A percentile compares a stretch with the other conserved stretches of the same genome.
These are phyloP conservation scores for Hydrophis major DNA, from an alignment of 2,797 vertebrate species.

Conservation along the genomic window DNA sequence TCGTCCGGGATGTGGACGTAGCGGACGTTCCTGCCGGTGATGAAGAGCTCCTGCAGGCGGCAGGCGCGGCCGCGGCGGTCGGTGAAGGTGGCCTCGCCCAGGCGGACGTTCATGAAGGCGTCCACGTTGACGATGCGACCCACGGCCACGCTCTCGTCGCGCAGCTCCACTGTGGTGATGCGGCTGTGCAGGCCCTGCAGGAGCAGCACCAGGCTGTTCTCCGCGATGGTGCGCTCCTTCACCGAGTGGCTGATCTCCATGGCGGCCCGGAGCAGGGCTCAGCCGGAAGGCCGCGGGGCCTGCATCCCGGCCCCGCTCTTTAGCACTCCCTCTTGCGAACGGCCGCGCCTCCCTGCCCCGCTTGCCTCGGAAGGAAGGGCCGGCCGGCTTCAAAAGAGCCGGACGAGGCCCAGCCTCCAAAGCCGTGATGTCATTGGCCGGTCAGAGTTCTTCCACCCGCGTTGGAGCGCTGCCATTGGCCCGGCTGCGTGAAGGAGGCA, in stretches of 20 bases:
- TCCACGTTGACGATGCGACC: slow-evolving; percentile 88
- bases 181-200: slow-evolving; percentile 87
- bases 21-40: slow-evolving; percentile 88
- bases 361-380: not conserved
- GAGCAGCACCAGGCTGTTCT: slow-evolving; percentile 93
- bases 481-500: not conserved
- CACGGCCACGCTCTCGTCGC: slow-evolving; percentile 83
- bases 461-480: not conserved
- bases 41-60: slow-evolving; percentile 83
- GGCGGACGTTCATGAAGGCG: slow-evolving; percentile 93
- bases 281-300: not conserved
- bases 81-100: slow-evolving; percentile 80
- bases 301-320: not conserved
- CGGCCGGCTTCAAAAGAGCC: no score
- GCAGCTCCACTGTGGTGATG: slow-evolving; percentile 89
- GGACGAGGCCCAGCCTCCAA: not conserved
- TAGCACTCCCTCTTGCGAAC: not conserved
- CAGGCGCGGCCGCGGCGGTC: slow-evolving; percentile 75
- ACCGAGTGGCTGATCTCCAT: slow-evolving; percentile 82
- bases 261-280: not conserved
- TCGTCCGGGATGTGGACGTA: slow-evolving; percentile 93
- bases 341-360: not conserved
- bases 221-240: slow-evolving; percentile 88
- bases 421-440: not conserved
- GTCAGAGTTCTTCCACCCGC: fast-evolving